Evolutionary conservation across 1,140 invertebrate species (phyloP).

Genomic region (Pseudomyrmex dendroicus): DNA sequence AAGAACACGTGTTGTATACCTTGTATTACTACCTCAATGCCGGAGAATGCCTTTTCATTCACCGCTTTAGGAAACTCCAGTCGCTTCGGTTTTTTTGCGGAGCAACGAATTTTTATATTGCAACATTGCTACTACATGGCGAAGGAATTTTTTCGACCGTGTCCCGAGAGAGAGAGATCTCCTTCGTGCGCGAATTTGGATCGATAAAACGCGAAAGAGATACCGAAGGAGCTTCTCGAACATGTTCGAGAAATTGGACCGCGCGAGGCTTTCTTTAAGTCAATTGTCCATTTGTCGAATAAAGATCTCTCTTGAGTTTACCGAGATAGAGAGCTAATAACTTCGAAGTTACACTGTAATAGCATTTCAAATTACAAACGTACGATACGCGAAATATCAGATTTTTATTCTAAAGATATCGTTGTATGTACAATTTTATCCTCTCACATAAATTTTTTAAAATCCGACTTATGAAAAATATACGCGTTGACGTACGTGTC

Average conservation of each 20-base stretch:
- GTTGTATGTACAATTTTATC: not conserved
- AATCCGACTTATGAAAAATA: too few species aligned
- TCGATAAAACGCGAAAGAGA: constrained; percentile 35
- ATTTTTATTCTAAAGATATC: not conserved
- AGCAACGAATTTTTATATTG: constrained; percentile 21
- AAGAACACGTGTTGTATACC: constrained; percentile 63
- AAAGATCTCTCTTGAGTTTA: too few species aligned
- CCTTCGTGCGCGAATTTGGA: constrained; percentile 1
- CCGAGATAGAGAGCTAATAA: too few species aligned
- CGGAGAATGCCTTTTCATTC: constrained; percentile 62
- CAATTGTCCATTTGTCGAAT: not conserved
- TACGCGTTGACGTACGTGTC: not conserved
- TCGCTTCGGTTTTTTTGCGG: not conserved
- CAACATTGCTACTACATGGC: constrained; percentile 42
- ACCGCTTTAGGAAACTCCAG: constrained; percentile 57
- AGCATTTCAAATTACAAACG: too few species aligned
- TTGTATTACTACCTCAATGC: constrained; percentile 57
- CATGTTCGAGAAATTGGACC: constrained; percentile 31
- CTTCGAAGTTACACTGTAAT: not conserved
- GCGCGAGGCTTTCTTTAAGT: not conserved
- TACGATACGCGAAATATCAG: not conserved
- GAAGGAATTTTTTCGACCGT: constrained; percentile 45
- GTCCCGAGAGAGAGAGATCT: constrained; percentile 6
- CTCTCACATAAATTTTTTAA: too few species aligned
- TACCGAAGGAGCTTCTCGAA: constrained; percentile 7